Percentiles rank a stretch among this genome's conserved stretches.
Conservation (phyloP, 53 echinoderm and acorn worm species). For the Holothuria scabra region DNA sequence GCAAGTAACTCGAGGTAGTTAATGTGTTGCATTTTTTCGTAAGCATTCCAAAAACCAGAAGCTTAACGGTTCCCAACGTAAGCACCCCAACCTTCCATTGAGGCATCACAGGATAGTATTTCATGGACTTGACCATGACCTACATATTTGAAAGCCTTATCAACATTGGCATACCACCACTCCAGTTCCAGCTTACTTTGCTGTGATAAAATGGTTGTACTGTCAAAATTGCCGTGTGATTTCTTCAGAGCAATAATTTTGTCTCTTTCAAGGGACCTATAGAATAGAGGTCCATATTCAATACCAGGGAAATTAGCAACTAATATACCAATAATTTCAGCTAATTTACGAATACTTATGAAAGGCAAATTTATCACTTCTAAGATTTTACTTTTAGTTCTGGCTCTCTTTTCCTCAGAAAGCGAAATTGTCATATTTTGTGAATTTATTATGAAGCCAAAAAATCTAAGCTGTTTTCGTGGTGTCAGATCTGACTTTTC, state of each 20-base stretch:
- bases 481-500: no score
- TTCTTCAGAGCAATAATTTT: conserved; percentile 34
- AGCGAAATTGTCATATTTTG: conserved; percentile 46
- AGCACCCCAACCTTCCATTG: no score
- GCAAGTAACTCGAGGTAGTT: no score
- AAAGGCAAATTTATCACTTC: no score
- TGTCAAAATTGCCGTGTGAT: conserved; percentile 44
- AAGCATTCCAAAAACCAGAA: conserved; percentile 57
- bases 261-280: no score
- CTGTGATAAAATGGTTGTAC: not conserved
- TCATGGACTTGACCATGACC: not conserved
- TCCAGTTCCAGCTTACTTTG: no score
- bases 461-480: no score
- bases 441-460: conserved; percentile 56
- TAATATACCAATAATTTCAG: conserved; percentile 56
- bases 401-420: no score
- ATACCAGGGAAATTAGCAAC: conserved; percentile 23
- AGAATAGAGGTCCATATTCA: conserved; percentile 55
- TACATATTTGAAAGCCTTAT: conserved; percentile 12
- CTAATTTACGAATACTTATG: conserved; percentile 41
- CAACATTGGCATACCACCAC: conserved; percentile 61
- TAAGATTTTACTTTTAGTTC: no score
- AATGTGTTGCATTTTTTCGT: conserved; percentile 37
- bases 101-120: no score
- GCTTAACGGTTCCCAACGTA: not conserved